Evolutionary conservation across 1,140 invertebrate genomes (phyloP).

Genomic region (Lethrus apterus): DNA sequence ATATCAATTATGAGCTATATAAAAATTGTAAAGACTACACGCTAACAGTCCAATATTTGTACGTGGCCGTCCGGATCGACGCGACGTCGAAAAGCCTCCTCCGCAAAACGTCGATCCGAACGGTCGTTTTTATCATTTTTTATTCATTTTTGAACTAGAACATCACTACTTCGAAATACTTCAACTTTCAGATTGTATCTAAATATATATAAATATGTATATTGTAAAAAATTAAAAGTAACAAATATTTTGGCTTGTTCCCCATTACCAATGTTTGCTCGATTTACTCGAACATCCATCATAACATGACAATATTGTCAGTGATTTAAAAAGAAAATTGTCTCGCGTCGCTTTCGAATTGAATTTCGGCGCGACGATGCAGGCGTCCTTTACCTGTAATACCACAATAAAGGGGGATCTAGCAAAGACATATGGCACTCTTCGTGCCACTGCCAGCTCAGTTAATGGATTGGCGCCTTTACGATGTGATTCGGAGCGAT

Average conservation of each 20-base stretch:
- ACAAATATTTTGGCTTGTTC: constrained; percentile 59
- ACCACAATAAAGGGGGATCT: constrained; percentile 31
- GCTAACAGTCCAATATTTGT: no score
- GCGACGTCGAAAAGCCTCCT: no score
- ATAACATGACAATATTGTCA: constrained; percentile 18
- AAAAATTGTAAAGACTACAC: no score
- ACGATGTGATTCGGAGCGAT: constrained; percentile 87
- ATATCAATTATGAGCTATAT: no score
- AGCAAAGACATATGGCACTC: constrained; percentile 26
- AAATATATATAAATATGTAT: constrained; percentile 33
- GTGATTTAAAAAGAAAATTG: constrained; percentile 17
- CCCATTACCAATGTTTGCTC: constrained; percentile 42
- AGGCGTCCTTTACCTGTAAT: constrained; percentile 33
- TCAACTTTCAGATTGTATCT: constrained; percentile 30
- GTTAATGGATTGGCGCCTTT: constrained; percentile 81
- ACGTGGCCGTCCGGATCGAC: no score
- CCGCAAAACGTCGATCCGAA: no score
- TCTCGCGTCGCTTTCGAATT: constrained; percentile 32
- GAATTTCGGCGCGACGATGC: constrained; percentile 26
- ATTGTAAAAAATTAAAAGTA: constrained; percentile 51
- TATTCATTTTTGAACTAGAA: constrained; percentile 16
- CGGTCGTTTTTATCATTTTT: no score
- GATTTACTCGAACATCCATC: constrained; percentile 15
- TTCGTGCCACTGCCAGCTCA: constrained; percentile 34
- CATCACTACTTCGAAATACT: constrained; percentile 22